Conservation (phyloP, 2,888 invertebrate species). For the Patella caerulea region DNA sequence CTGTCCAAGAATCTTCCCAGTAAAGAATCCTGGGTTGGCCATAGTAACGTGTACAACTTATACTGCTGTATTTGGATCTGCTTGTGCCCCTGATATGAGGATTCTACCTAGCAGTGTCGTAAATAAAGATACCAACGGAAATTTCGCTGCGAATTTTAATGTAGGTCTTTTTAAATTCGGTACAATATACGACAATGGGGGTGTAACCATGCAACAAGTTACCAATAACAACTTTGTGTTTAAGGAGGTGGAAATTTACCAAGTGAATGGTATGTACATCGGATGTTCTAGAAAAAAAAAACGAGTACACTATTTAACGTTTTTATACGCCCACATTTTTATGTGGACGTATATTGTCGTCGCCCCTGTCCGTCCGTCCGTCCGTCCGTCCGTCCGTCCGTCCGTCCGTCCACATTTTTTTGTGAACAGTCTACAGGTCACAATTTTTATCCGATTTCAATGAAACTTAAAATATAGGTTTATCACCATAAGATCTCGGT, state of each 20-base stretch:
- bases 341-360: no score
- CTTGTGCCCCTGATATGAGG: constrained; percentile 21
- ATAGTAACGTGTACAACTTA: constrained; percentile 17
- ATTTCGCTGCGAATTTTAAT: neutral
- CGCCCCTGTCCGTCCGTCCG: no score
- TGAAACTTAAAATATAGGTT: no score
- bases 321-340: no score
- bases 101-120: constrained; percentile 1
- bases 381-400: no score
- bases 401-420: no score
- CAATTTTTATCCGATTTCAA: no score
- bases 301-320: no score
- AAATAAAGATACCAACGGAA: constrained; percentile 2
- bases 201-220: constrained; percentile 9
- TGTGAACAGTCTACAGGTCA: no score
- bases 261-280: constrained; percentile 34
- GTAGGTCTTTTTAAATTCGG: neutral
- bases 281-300: no score
- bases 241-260: constrained; percentile 43
- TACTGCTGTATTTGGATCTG: constrained; percentile 34
- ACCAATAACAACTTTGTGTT: constrained; percentile 28
- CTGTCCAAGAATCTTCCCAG: constrained; percentile 28
- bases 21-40: constrained; percentile 15
- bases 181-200: constrained; percentile 13
- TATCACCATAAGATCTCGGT: no score